Evolutionary conservation across 2,797 vertebrate species (phyloP).

Genomic region (Takifugu ocellatus): DNA sequence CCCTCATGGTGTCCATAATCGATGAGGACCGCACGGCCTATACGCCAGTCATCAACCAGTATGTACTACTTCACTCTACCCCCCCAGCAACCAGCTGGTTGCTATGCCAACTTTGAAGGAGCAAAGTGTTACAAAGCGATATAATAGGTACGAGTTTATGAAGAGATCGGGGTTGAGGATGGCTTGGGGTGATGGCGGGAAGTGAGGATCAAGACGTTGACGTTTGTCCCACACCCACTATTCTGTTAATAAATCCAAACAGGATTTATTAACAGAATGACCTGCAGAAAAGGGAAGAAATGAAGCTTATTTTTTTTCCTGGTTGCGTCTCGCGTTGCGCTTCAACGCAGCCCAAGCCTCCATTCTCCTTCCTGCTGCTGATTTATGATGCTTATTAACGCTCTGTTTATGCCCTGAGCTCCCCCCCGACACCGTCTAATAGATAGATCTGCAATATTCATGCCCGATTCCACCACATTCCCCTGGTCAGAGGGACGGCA

Average conservation of each 20-base stretch:
- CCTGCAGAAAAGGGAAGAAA: constrained; percentile 26
- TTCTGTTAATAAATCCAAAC: constrained; percentile 31
- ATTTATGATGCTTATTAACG: constrained; percentile 70
- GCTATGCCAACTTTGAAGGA: not conserved
- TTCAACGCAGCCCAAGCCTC: constrained; percentile 4
- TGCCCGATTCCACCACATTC: constrained; percentile 48
- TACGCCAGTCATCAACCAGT: constrained; percentile 96
- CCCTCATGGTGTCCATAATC: constrained; percentile 95
- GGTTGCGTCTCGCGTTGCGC: constrained; percentile 22
- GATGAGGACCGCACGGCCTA: constrained; percentile 96
- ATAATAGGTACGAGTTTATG: no score
- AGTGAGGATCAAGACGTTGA: constrained; percentile 5
- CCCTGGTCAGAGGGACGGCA: constrained; percentile 39
- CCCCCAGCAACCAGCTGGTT: not conserved
- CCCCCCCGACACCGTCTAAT: constrained; percentile 49
- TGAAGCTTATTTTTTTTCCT: constrained; percentile 21
- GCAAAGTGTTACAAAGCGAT: constrained; percentile 15
- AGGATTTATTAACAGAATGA: no score
- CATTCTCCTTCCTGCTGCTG: constrained; percentile 42
- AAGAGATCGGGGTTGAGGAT: not conserved
- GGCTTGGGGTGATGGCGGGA: not conserved
- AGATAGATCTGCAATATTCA: constrained; percentile 68
- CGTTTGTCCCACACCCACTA: constrained; percentile 5
- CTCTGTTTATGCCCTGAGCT: constrained; percentile 71
- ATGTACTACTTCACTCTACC: constrained; percentile 61